phyloP scores from a whole-genome alignment of 2,797 vertebrate species.

The Pangasius djambal region DNA sequence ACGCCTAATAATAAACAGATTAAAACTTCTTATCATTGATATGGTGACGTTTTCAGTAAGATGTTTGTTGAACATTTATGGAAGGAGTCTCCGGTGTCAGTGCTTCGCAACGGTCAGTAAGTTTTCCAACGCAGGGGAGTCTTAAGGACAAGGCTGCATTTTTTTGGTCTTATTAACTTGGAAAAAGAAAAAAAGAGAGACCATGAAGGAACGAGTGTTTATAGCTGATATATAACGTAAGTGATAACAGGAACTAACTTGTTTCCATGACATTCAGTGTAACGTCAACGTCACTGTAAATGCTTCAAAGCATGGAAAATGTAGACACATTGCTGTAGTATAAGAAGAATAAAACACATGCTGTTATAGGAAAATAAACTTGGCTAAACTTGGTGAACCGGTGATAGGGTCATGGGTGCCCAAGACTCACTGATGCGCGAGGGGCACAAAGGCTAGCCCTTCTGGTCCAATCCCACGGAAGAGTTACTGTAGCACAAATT shows the following conservation, averaged over 20 bases:
- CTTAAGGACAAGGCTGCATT: neutral
- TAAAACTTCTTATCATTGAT: neutral
- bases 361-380: neutral
- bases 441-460: too few species aligned
- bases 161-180: neutral
- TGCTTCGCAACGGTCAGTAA: neutral
- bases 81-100: neutral
- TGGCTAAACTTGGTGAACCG: neutral
- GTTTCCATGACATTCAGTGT: neutral
- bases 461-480: too few species aligned
- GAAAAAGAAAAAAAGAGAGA: neutral
- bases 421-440: too few species aligned
- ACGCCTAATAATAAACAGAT: neutral
- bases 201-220: neutral
- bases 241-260: neutral
- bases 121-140: neutral
- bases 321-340: neutral
- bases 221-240: neutral
- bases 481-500: too few species aligned
- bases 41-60: neutral
- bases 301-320: neutral
- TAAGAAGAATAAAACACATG: neutral
- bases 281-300: too few species aligned
- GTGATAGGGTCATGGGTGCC: too few species aligned
- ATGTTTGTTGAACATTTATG: neutral